Percentiles rank a stretch among this genome's conserved stretches.
Conservation (phyloP, 2,888 invertebrate genomes). For the Lacanobia oleracea region DNA sequence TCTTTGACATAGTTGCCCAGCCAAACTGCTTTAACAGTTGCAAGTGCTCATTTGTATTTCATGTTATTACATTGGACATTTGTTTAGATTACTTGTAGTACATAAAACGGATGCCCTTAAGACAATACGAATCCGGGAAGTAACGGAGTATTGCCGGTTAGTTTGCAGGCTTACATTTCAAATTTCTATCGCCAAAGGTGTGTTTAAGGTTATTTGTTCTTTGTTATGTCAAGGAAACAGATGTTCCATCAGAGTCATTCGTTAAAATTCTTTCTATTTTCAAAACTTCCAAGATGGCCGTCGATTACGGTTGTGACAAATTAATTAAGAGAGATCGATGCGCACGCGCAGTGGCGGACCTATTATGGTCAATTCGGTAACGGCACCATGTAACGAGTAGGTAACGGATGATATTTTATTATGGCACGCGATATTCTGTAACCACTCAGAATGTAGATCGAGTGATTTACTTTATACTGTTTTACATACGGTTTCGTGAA, state of each 20-base stretch:
- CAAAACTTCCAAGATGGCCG: slow-evolving; percentile 40
- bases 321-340: slow-evolving; percentile 74
- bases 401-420: slow-evolving; percentile 79
- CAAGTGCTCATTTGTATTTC: slow-evolving; percentile 38
- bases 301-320: slow-evolving; percentile 67
- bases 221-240: slow-evolving; percentile 27
- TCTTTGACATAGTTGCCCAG: slow-evolving; percentile 51
- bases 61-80: slow-evolving; percentile 27
- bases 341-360: slow-evolving; percentile 74
- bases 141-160: slow-evolving; percentile 61
- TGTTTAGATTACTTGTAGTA: slow-evolving; percentile 33
- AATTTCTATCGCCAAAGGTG: slow-evolving; percentile 53
- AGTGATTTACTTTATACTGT: slow-evolving; percentile 57
- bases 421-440: slow-evolving; percentile 76
- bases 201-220: slow-evolving; percentile 18
- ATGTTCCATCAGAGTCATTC: not conserved
- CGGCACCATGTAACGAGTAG: slow-evolving; percentile 77
- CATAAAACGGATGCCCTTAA: slow-evolving; percentile 63
- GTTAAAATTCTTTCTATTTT: slow-evolving; percentile 35
- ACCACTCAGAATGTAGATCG: slow-evolving; percentile 59
- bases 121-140: slow-evolving; percentile 64
- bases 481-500: slow-evolving; percentile 58
- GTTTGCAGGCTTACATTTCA: slow-evolving; percentile 42
- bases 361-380: slow-evolving; percentile 82
- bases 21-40: slow-evolving; percentile 49